Conservation (phyloP, 2,113 vertebrate species). For the Erythrocercus mccallii region DNA sequence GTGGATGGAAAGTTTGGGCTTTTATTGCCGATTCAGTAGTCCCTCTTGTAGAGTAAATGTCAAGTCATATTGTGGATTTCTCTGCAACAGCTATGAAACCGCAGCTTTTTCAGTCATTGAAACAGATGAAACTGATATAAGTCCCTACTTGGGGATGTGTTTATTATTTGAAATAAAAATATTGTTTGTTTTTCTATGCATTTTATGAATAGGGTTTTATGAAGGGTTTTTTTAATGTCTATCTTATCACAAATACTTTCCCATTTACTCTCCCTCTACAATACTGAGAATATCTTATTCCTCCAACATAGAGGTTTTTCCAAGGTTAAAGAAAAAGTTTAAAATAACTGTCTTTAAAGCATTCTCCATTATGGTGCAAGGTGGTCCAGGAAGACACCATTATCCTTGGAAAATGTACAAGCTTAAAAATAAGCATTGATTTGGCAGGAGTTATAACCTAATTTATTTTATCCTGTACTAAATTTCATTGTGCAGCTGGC, state of each 20-base stretch:
- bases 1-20: neutral
- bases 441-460: neutral
- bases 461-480: conserved; percentile 10
- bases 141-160: neutral
- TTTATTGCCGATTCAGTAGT: neutral
- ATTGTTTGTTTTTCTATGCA: neutral
- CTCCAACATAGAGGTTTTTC: neutral
- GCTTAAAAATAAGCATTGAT: conserved; percentile 27
- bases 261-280: neutral
- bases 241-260: neutral
- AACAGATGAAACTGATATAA: neutral
- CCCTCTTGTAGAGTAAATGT: neutral
- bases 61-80: neutral
- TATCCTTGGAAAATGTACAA: conserved; percentile 4
- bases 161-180: neutral
- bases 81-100: neutral
- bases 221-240: neutral
- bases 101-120: neutral
- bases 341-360: neutral
- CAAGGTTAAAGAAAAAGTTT: neutral
- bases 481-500: conserved; percentile 30
- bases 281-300: neutral
- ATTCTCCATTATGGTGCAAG: neutral
- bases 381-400: neutral
- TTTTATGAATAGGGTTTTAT: neutral